Conservation (phyloP, 2,113 vertebrate species). For the Erythrolamprus reginae region DNA sequence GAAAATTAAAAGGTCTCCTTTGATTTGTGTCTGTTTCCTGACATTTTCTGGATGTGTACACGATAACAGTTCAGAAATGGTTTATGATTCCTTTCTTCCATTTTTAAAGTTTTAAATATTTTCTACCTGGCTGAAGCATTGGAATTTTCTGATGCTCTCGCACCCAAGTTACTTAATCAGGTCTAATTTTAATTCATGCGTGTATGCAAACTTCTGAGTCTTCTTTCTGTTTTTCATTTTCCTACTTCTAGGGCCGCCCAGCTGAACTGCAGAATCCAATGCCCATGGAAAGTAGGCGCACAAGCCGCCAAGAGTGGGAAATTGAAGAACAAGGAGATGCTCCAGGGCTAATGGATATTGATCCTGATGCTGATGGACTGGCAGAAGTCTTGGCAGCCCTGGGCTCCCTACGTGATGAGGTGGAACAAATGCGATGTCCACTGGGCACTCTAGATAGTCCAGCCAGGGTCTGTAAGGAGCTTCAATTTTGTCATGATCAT, state of each 20-base stretch:
- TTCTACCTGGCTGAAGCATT: background rate
- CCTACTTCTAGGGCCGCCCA: conserved; percentile 68
- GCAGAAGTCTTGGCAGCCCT: conserved; percentile 86
- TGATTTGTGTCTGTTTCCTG: background rate
- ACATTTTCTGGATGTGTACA: background rate
- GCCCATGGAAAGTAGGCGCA: conserved; percentile 63
- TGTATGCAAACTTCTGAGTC: background rate
- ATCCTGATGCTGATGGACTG: conserved; percentile 70
- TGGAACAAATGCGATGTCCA: conserved; percentile 80
- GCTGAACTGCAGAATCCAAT: conserved; percentile 67
- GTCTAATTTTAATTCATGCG: background rate
- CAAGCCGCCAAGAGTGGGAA: conserved; percentile 61
- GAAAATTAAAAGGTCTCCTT: background rate
- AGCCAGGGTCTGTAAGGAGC: conserved; percentile 82
- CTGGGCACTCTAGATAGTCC: conserved; percentile 82
- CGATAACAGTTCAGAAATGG: background rate
- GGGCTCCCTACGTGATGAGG: conserved; percentile 80
- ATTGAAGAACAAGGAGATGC: background rate
- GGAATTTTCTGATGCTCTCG: background rate
- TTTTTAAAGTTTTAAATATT: background rate
- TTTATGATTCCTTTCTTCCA: background rate
- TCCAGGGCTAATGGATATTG: conserved; percentile 49
- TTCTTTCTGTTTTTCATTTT: background rate
- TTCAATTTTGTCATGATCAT: conserved; percentile 78
- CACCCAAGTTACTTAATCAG: background rate